phyloP scores from a whole-genome alignment of 2,888 invertebrate species.

The Leptothorax acervorum region DNA sequence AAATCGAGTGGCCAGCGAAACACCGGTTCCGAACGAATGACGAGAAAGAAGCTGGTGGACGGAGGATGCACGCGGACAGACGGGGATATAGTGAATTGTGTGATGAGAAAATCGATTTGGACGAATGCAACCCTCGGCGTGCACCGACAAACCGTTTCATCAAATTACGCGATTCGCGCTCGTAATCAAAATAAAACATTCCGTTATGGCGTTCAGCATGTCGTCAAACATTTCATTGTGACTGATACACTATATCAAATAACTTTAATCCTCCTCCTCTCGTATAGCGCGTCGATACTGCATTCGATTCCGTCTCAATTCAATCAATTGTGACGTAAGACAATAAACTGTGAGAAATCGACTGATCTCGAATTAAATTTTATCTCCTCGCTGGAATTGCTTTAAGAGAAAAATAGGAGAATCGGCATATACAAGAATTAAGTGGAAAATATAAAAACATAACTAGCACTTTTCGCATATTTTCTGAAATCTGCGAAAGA shows the following conservation, averaged over 20 bases:
- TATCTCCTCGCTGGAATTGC: not conserved
- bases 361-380: not conserved
- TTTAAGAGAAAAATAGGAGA: not conserved
- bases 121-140: slow-evolving; percentile 23
- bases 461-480: not conserved
- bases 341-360: not conserved
- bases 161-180: slow-evolving; percentile 58
- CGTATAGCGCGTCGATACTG: not conserved
- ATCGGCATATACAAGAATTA: no score
- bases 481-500: not conserved
- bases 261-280: not conserved
- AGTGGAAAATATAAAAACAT: not conserved
- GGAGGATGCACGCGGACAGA: not conserved
- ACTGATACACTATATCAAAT: not conserved
- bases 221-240: slow-evolving; percentile 23
- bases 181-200: slow-evolving; percentile 63
- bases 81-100: not conserved
- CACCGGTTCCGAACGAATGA: slow-evolving; percentile 23
- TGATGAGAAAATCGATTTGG: slow-evolving; percentile 52
- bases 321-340: not conserved
- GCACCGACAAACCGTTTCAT: slow-evolving; percentile 62
- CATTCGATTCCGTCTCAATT: slow-evolving; percentile 47
- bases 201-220: slow-evolving; percentile 49
- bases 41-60: slow-evolving; percentile 24
- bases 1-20: slow-evolving; percentile 56